phyloP scores from a whole-genome alignment of 2,113 vertebrate species.

The Onychostoma macrolepis region DNA sequence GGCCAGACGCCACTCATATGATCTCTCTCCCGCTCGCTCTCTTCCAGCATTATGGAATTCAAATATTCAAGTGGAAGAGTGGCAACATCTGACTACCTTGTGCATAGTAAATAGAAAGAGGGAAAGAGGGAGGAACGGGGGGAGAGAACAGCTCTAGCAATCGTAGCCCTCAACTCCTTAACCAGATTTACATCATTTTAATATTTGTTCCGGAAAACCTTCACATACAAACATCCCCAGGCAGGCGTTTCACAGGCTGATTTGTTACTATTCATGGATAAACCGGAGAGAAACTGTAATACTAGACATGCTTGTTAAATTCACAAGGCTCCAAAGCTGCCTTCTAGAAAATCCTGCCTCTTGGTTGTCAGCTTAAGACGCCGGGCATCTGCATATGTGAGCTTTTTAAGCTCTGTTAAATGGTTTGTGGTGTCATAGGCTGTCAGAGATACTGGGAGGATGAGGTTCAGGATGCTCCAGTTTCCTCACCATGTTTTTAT shows the following conservation, averaged over 20 bases:
- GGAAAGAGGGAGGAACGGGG: conserved; percentile 63
- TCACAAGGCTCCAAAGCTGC: conserved; percentile 76
- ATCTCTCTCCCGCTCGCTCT: conserved; percentile 32
- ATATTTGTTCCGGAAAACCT: conserved; percentile 64
- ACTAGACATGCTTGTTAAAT: conserved; percentile 82
- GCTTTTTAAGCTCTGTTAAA: conserved; percentile 82
- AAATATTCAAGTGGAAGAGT: conserved; percentile 65
- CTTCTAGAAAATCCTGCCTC: conserved; percentile 77
- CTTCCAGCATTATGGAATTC: conserved; percentile 59
- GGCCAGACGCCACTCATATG: conserved; percentile 38
- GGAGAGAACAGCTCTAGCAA: conserved; percentile 68
- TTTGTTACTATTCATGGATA: conserved; percentile 79
- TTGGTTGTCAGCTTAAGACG: conserved; percentile 78
- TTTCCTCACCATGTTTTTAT: conserved; percentile 21
- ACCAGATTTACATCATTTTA: conserved; percentile 71
- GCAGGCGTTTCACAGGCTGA: conserved; percentile 78
- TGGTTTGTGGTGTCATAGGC: conserved; percentile 76
- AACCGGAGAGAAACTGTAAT: conserved; percentile 76
- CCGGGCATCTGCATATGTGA: conserved; percentile 78
- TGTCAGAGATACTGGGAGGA: conserved; percentile 70
- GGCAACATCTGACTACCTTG: conserved; percentile 63
- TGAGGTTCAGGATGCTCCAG: conserved; percentile 41
- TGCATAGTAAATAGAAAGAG: conserved; percentile 50
- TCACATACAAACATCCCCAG: conserved; percentile 66
- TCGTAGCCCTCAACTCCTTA: conserved; percentile 74